A percentile compares a stretch with the other conserved stretches of the same genome.
phyloP scores from a whole-genome alignment of 1,140 invertebrate species.

The Cotesia glomerata region DNA sequence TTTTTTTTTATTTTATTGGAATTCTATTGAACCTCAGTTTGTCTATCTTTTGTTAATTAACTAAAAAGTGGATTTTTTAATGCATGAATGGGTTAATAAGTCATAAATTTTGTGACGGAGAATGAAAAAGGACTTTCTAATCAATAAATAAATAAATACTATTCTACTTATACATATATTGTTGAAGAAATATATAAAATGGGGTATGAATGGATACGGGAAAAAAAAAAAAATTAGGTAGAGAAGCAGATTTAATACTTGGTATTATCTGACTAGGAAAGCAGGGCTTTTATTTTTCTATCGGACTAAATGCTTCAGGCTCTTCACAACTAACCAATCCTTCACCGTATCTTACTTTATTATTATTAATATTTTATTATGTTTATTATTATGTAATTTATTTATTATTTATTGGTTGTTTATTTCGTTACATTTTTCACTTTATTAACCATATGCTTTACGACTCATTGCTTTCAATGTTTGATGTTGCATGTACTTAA shows the following conservation, averaged over 20 bases:
- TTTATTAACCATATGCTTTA: slow-evolving; percentile 24
- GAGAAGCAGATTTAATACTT: neutral
- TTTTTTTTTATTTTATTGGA: slow-evolving; percentile 14
- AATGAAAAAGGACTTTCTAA: slow-evolving; percentile 23
- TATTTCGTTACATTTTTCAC: too few species aligned
- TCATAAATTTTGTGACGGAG: slow-evolving; percentile 17
- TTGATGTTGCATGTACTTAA: slow-evolving; percentile 47
- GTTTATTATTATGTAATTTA: slow-evolving; percentile 14
- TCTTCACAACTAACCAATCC: slow-evolving; percentile 39
- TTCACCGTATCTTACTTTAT: slow-evolving; percentile 8
- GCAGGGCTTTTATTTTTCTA: slow-evolving; percentile 21
- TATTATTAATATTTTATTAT: slow-evolving; percentile 17
- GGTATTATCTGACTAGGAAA: slow-evolving; percentile 10
- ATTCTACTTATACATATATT: neutral
- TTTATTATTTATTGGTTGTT: slow-evolving; percentile 31
- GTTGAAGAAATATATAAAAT: too few species aligned
- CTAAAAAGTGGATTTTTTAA: slow-evolving; percentile 1
- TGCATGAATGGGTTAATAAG: slow-evolving; percentile 35
- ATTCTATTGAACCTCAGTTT: slow-evolving; percentile 1
- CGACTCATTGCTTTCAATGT: slow-evolving; percentile 44
- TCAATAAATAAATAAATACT: neutral
- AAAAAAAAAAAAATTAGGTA: neutral
- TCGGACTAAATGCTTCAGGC: slow-evolving; percentile 38
- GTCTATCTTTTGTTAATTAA: neutral
- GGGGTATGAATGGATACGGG: too few species aligned